phyloP scores from a whole-genome alignment of 1,140 invertebrate species.

The Drosophila sp. region DNA sequence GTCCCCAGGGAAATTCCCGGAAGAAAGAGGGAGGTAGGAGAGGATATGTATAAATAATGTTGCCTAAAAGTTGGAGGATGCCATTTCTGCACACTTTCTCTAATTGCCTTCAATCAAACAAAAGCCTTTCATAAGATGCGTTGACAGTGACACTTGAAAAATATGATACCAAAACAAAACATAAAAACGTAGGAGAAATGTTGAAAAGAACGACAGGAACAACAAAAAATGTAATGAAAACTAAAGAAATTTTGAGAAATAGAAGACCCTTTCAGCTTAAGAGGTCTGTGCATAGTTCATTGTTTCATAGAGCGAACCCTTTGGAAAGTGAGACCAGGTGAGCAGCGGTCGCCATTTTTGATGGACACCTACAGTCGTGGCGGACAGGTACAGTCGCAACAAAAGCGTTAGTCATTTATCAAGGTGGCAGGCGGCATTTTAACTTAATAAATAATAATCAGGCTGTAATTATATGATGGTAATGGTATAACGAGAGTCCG shows the following conservation, averaged over 20 bases:
- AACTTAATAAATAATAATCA: conserved; percentile 81
- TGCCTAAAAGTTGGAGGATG: conserved; percentile 12
- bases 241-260: conserved; percentile 33
- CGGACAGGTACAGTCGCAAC: conserved; percentile 50
- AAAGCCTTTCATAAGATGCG: conserved; percentile 51
- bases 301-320: conserved; percentile 30
- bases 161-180: conserved; percentile 34
- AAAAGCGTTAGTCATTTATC: conserved; percentile 67
- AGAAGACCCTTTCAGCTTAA: conserved; percentile 6
- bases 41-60: conserved; percentile 14
- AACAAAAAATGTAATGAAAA: conserved; percentile 34
- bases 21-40: not conserved
- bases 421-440: conserved; percentile 54
- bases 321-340: conserved; percentile 69
- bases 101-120: conserved; percentile 62
- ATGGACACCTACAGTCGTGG: conserved; percentile 32
- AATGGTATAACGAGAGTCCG: conserved; percentile 75
- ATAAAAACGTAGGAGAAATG: not conserved
- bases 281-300: conserved; percentile 21
- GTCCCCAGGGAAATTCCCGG: conserved; percentile 19
- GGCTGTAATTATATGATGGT: conserved; percentile 78
- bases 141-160: conserved; percentile 75
- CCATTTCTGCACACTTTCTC: conserved; percentile 27
- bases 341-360: conserved; percentile 35
- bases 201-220: conserved; percentile 12